Conservation (phyloP, 2,888 invertebrate genomes). For the Tinea semifulvella region DNA sequence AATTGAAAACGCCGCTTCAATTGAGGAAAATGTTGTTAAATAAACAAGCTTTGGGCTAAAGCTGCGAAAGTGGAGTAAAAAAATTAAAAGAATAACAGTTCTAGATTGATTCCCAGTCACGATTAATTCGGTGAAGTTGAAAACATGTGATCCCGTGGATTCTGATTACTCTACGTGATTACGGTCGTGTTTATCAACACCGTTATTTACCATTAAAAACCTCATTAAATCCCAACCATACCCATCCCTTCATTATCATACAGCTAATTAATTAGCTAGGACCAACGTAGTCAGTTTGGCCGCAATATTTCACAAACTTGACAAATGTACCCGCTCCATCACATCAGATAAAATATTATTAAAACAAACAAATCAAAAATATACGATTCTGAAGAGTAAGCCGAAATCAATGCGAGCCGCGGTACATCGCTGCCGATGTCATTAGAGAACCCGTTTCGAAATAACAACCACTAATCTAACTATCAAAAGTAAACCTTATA, state of each 20-base stretch:
- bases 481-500: too few relatives aligned
- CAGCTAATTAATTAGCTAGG: slow-evolving; percentile 54
- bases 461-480: background rate
- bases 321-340: slow-evolving; percentile 65
- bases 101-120: too few relatives aligned
- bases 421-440: slow-evolving; percentile 38
- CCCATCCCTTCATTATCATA: slow-evolving; percentile 47
- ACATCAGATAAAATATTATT: slow-evolving; percentile 65
- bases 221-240: slow-evolving; percentile 34
- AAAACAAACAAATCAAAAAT: slow-evolving; percentile 66
- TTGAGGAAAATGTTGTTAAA: too few relatives aligned
- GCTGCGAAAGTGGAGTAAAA: too few relatives aligned
- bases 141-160: too few relatives aligned
- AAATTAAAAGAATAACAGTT: too few relatives aligned
- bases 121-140: too few relatives aligned
- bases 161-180: too few relatives aligned
- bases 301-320: slow-evolving; percentile 54
- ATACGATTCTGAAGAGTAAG: slow-evolving; percentile 52
- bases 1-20: too few relatives aligned
- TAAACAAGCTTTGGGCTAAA: too few relatives aligned
- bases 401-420: slow-evolving; percentile 64
- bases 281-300: slow-evolving; percentile 33
- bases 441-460: slow-evolving; percentile 1
- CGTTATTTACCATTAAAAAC: slow-evolving; percentile 18
- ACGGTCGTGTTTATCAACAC: too few relatives aligned